Conservation (phyloP, 2,888 invertebrate genomes). For the Drosophila limbata region DNA sequence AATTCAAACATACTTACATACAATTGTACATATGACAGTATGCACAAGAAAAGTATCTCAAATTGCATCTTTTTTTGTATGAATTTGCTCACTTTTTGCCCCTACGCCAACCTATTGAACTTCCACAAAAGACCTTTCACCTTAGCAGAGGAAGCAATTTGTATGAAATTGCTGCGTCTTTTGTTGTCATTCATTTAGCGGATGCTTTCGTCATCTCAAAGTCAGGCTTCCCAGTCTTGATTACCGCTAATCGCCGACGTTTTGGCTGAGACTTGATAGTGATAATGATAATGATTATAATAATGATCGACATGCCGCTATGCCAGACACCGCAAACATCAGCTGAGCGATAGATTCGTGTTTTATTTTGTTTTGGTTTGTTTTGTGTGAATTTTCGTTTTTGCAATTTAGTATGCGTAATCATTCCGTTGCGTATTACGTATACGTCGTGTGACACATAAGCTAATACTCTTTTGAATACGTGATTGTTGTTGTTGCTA, state of each 20-base stretch:
- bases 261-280: slow-evolving; percentile 13
- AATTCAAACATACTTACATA: background rate
- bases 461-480: slow-evolving; percentile 7
- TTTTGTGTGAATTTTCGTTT: slow-evolving; percentile 3
- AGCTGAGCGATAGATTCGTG: slow-evolving; percentile 58
- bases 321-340: slow-evolving; percentile 64
- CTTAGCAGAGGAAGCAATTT: slow-evolving; percentile 45
- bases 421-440: slow-evolving; percentile 52
- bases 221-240: slow-evolving; percentile 30
- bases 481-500: background rate
- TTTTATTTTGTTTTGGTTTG: slow-evolving; percentile 36
- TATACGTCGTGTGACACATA: slow-evolving; percentile 42
- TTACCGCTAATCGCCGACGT: slow-evolving; percentile 31
- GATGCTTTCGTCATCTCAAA: slow-evolving; percentile 64
- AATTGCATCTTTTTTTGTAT: slow-evolving; percentile 1
- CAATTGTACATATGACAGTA: background rate
- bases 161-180: slow-evolving; percentile 39
- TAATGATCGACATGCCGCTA: slow-evolving; percentile 24
- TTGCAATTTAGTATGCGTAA: slow-evolving; percentile 54
- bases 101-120: background rate
- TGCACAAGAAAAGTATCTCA: background rate
- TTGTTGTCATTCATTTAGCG: slow-evolving; percentile 28
- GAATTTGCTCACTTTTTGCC: background rate
- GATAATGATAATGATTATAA: slow-evolving; percentile 23
- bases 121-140: slow-evolving; percentile 27